These are phyloP conservation scores for Littorina saxatilis DNA, from an alignment of 1,140 invertebrate genomes.

Conservation along the genomic window DNA sequence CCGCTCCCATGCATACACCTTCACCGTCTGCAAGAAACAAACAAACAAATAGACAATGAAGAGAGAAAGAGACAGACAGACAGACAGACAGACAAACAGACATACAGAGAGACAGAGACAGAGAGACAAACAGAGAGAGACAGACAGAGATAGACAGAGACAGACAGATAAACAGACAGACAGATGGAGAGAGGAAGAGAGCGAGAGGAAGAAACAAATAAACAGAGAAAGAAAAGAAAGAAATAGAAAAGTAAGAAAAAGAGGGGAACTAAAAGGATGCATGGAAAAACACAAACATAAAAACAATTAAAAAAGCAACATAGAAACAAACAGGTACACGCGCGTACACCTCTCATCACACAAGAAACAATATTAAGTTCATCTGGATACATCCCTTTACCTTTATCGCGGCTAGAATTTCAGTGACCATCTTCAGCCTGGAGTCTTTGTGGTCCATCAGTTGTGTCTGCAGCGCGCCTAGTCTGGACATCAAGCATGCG, in stretches of 20 bases:
- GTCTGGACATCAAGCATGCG: slow-evolving; percentile 1
- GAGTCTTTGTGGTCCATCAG: slow-evolving; percentile 27
- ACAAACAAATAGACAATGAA: background rate
- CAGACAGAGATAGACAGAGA: too few relatives aligned
- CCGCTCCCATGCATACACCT: slow-evolving; percentile 14
- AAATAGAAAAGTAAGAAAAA: background rate
- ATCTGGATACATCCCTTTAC: background rate
- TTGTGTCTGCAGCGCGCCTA: background rate
- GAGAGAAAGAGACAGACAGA: too few relatives aligned
- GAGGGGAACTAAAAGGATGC: background rate
- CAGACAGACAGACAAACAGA: too few relatives aligned
- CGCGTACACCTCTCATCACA: too few relatives aligned
- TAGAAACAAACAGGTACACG: too few relatives aligned
- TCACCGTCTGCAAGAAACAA: slow-evolving; percentile 1
- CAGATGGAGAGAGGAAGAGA: background rate
- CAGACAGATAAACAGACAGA: too few relatives aligned
- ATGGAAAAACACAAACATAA: too few relatives aligned
- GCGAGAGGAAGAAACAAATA: background rate
- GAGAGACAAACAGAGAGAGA: too few relatives aligned
- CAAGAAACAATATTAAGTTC: too few relatives aligned
- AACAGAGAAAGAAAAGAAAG: background rate
- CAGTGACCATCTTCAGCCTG: slow-evolving; percentile 18
- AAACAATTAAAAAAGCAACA: too few relatives aligned
- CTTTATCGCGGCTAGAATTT: slow-evolving; percentile 19
- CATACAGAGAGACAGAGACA: too few relatives aligned